Percentiles rank a stretch among this genome's conserved stretches.
phyloP scores from a whole-genome alignment of 1,140 invertebrate genomes.

The Rhyacophila brunnea region DNA sequence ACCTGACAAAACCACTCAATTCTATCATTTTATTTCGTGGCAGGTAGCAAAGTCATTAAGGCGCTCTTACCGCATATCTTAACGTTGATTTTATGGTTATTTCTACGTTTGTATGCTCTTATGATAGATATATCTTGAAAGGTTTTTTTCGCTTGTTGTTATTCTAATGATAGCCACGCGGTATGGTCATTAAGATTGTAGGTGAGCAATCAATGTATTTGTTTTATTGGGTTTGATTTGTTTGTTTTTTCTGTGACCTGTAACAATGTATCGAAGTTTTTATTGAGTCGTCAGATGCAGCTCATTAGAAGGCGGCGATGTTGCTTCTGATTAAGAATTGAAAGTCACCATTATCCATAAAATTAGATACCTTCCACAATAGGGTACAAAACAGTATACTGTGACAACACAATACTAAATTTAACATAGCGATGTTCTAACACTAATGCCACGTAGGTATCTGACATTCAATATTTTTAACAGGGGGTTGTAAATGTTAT shows the following conservation, averaged over 20 bases:
- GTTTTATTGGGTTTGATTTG: not conserved
- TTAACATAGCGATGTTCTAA: no score
- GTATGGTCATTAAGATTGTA: conserved; percentile 1
- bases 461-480: no score
- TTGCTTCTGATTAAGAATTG: no score
- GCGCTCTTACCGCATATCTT: conserved; percentile 27
- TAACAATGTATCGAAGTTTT: no score
- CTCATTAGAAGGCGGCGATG: no score
- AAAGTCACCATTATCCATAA: no score
- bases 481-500: no score
- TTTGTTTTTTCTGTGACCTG: not conserved
- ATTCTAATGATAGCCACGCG: not conserved
- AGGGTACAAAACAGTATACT: no score
- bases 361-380: no score
- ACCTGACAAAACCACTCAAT: not conserved
- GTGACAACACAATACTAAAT: no score
- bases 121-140: conserved; percentile 16
- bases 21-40: not conserved
- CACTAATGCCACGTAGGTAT: no score
- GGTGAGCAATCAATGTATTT: not conserved
- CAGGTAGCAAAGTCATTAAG: conserved; percentile 19
- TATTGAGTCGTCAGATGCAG: no score
- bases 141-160: conserved; percentile 7
- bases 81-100: conserved; percentile 34
- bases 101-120: conserved; percentile 27